Percentiles rank a stretch among this genome's conserved stretches.
Evolutionary conservation across 2,888 invertebrate genomes (phyloP).

Genomic region (Drosophila recens): DNA sequence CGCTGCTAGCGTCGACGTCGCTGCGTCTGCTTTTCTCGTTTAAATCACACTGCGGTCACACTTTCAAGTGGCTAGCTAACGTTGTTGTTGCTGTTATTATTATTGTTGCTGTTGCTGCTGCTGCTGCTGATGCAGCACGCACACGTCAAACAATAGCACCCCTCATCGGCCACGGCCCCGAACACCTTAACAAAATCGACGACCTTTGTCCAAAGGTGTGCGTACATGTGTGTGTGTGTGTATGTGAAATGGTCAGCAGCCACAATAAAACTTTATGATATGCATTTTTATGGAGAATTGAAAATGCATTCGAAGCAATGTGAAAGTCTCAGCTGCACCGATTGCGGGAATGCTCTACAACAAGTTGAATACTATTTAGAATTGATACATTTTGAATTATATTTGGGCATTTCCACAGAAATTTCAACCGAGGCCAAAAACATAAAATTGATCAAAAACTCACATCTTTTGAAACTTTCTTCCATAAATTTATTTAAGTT

Average conservation of each 20-base stretch:
- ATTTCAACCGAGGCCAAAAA: too few relatives aligned
- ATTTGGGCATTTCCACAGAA: too few relatives aligned
- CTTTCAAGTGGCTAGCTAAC: slow-evolving; percentile 76
- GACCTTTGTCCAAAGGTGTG: slow-evolving; percentile 68
- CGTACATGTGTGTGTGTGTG: slow-evolving; percentile 27
- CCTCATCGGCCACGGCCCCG: slow-evolving; percentile 61
- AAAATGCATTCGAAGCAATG: slow-evolving; percentile 62
- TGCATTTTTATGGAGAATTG: slow-evolving; percentile 74
- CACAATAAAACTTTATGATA: slow-evolving; percentile 79
- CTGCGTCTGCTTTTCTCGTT: slow-evolving; percentile 60
- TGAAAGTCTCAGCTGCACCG: slow-evolving; percentile 53
- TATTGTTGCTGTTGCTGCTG: slow-evolving; percentile 30
- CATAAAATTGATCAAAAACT: too few relatives aligned
- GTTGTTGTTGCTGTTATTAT: slow-evolving; percentile 20
- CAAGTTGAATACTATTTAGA: neutral
- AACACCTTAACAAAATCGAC: slow-evolving; percentile 71
- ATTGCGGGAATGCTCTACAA: slow-evolving; percentile 36
- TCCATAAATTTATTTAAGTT: too few relatives aligned
- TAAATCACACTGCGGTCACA: slow-evolving; percentile 81
- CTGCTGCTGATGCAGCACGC: slow-evolving; percentile 47
- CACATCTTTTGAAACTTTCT: too few relatives aligned
- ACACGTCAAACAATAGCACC: slow-evolving; percentile 73
- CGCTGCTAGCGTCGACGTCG: slow-evolving; percentile 45
- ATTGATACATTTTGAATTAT: neutral
- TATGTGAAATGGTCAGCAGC: slow-evolving; percentile 66